Evolutionary conservation across 2,113 vertebrate genomes (phyloP), one percentile per base, ranked within the genome.

Genomic region (Actenoides lindsayi): DNA sequence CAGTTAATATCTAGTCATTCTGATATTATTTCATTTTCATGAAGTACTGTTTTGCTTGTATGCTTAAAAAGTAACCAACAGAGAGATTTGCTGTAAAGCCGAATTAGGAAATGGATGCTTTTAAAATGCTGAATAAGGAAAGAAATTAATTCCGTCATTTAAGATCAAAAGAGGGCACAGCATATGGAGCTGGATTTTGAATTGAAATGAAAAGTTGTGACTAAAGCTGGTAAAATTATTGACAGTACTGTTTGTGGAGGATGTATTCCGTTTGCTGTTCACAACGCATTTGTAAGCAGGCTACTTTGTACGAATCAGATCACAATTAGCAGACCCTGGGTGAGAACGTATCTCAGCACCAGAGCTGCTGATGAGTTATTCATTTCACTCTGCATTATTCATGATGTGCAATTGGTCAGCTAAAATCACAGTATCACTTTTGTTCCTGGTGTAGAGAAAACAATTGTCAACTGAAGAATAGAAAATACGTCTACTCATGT

Each of bases 351-450:
- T 77, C 75, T 87, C 88, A 83, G 60, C 86, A 78, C 83, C 78
- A 92, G 83, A 78, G 59, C 18, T 94, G 69, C 73, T 93, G 92
- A 87, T 93, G 63, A 83, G 94, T 89, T 93, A 93, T 94, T 97
- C 50, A 96, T 96, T 94, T 91, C 57, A 57, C 37, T 73, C 68
- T 97, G 87, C 78, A 92, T 97, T 97, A 96, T 96, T 96, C 83
- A 92, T 87, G 65, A 83, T 68, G 63, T 83, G 81, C 84, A 94
- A 95, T 11, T 90, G 96, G 96, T 96, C 95, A 96, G 86, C 89
- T 87, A 90, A 95, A 95, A 96, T 92, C 86, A 93, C 0, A 0
- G 57, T 46, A 89, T 82, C 68, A 23, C 70, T 94, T 94, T 75
- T 93, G 46, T 56, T 93, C 57, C 74, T 44, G 31, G 39, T 83